phyloP scores from a whole-genome alignment of 2,888 invertebrate species.

The Lasioglossum lativentre region DNA sequence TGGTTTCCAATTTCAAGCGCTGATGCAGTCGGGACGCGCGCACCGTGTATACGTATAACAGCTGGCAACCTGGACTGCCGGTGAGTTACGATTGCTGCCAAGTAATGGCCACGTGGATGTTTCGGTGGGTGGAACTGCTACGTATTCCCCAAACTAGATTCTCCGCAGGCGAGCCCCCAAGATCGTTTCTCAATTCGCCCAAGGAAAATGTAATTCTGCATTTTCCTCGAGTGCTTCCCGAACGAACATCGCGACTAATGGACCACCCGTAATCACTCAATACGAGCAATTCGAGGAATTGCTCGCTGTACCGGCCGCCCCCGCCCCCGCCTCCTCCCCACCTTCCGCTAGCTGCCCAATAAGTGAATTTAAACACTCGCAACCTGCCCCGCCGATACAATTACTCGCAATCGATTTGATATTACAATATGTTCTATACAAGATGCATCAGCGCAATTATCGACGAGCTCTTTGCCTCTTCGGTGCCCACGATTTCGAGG shows the following conservation, averaged over 20 bases:
- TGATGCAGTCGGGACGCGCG: constrained; percentile 68
- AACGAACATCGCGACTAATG: constrained; percentile 40
- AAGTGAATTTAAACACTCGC: constrained; percentile 21
- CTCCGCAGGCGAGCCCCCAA: constrained; percentile 35
- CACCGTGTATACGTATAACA: constrained; percentile 59
- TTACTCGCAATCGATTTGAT: constrained; percentile 1
- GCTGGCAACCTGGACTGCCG: constrained; percentile 59
- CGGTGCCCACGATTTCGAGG: background rate
- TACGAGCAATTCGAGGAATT: constrained; percentile 24
- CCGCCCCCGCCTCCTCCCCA: too few relatives aligned
- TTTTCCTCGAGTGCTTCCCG: constrained; percentile 41
- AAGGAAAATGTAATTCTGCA: constrained; percentile 45
- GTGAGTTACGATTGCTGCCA: constrained; percentile 68
- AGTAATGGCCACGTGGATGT: constrained; percentile 69
- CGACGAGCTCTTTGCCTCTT: background rate
- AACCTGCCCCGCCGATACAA: background rate
- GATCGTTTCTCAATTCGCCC: constrained; percentile 55
- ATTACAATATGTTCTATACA: background rate
- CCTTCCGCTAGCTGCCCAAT: background rate
- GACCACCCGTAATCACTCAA: constrained; percentile 11
- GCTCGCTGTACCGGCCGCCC: background rate
- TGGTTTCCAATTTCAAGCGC: constrained; percentile 76
- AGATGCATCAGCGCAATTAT: background rate
- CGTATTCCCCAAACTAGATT: constrained; percentile 53
- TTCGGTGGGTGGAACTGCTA: constrained; percentile 45